These are phyloP conservation scores for Hoplostethus mediterraneus DNA, from an alignment of 2,797 vertebrate species.

Conservation along the genomic window DNA sequence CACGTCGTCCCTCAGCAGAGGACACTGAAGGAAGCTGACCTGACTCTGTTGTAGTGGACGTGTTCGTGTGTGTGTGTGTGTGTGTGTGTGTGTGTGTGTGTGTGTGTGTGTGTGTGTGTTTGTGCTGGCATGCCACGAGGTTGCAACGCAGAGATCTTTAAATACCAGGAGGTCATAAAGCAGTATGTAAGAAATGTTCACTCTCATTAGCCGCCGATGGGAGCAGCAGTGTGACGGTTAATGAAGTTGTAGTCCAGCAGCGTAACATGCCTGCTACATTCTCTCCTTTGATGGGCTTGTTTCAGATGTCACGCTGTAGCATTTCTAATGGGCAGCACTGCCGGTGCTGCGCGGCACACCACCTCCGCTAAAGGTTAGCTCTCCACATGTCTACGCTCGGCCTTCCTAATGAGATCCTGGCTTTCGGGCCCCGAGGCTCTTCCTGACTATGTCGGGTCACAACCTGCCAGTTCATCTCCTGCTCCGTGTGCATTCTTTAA, in stretches of 20 bases:
- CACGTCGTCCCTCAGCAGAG: constrained; percentile 4
- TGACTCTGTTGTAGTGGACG: background rate
- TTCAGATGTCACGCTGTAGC: constrained; percentile 34
- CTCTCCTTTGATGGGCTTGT: constrained; percentile 47
- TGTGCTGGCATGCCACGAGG: background rate
- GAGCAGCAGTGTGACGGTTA: constrained; percentile 3
- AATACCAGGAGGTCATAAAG: constrained; percentile 51
- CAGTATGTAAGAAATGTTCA: constrained; percentile 31
- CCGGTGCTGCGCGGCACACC: background rate
- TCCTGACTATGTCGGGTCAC: constrained; percentile 57
- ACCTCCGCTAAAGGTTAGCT: constrained; percentile 26
- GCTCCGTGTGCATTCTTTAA: constrained; percentile 46
- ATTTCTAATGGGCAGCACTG: constrained; percentile 11
- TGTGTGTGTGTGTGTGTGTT: constrained; percentile 9
- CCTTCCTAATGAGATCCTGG: constrained; percentile 64
- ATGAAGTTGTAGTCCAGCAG: constrained; percentile 19
- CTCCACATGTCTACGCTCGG: constrained; percentile 41
- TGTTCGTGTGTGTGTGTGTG: constrained; percentile 7
- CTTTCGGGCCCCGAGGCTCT: constrained; percentile 52
- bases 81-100: background rate
- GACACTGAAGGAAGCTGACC: constrained; percentile 23
- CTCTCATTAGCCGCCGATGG: constrained; percentile 54
- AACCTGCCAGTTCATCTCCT: constrained; percentile 46
- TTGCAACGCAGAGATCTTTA: constrained; percentile 28
- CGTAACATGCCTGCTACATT: constrained; percentile 18